Conservation (phyloP, 2,888 invertebrate genomes). For the Dolichomitus sp. region DNA sequence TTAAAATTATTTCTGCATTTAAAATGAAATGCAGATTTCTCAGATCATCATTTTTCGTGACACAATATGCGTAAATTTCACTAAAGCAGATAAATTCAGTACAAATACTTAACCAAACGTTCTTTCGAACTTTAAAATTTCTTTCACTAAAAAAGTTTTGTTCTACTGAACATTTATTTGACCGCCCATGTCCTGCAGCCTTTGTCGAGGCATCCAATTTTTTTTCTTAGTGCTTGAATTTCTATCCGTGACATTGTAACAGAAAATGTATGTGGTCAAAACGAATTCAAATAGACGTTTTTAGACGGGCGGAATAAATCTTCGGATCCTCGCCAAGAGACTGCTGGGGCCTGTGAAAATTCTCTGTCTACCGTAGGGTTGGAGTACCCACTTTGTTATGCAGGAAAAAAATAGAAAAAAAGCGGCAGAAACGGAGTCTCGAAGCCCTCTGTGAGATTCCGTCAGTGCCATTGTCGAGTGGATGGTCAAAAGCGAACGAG, state of each 20-base stretch:
- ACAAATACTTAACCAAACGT: too few species aligned
- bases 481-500: constrained; percentile 34
- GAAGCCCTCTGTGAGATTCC: constrained; percentile 46
- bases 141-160: too few species aligned
- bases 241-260: background rate
- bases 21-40: too few species aligned
- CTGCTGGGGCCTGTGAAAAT: constrained; percentile 16
- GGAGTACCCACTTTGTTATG: constrained; percentile 49
- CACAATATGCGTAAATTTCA: too few species aligned
- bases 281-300: background rate
- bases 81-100: too few species aligned
- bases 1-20: too few species aligned
- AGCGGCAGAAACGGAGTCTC: constrained; percentile 12
- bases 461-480: constrained; percentile 49
- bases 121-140: too few species aligned
- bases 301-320: background rate
- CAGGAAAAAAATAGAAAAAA: constrained; percentile 13
- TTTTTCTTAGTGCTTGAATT: background rate
- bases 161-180: too few species aligned
- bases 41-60: too few species aligned
- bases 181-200: too few species aligned
- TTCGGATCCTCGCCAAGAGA: background rate
- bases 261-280: background rate
- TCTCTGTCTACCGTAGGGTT: constrained; percentile 21
- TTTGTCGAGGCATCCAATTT: too few species aligned